phyloP scores from a whole-genome alignment of 2,113 vertebrate genomes.

The Ctenomys sociabilis region DNA sequence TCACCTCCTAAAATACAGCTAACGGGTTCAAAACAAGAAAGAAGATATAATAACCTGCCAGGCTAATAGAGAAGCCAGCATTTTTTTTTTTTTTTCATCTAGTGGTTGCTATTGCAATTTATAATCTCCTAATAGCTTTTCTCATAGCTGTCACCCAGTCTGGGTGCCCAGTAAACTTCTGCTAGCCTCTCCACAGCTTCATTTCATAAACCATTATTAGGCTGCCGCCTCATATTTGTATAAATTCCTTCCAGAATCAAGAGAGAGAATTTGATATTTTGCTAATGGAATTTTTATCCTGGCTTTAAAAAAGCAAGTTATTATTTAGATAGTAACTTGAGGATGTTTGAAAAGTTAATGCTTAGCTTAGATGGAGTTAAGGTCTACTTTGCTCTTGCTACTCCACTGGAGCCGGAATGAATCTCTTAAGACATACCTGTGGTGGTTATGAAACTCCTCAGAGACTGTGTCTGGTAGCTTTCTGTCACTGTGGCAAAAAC shows the following conservation, averaged over 20 bases:
- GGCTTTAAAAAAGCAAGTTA: neutral
- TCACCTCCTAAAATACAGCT: conserved; percentile 50
- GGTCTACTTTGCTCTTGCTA: neutral
- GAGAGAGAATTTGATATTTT: conserved; percentile 53
- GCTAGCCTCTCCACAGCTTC: conserved; percentile 24
- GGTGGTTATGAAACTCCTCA: neutral
- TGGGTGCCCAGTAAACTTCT: neutral
- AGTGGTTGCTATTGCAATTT: conserved; percentile 23
- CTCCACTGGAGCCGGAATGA: neutral
- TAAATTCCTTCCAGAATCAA: neutral
- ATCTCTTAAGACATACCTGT: neutral
- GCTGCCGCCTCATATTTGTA: conserved; percentile 29
- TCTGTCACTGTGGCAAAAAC: neutral
- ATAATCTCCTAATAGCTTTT: conserved; percentile 62
- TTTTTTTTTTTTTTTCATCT: neutral
- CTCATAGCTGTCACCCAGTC: conserved; percentile 17
- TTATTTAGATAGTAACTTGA: neutral
- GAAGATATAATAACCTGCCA: neutral
- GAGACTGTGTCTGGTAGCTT: neutral
- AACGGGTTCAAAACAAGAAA: neutral
- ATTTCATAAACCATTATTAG: conserved; percentile 53
- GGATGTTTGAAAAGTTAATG: neutral
- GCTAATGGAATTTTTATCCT: conserved; percentile 13
- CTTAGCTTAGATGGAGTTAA: neutral
- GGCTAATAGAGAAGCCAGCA: neutral